Evolutionary conservation across 2,888 invertebrate genomes (phyloP).

Genomic region (Lepidochitona cinerea): DNA sequence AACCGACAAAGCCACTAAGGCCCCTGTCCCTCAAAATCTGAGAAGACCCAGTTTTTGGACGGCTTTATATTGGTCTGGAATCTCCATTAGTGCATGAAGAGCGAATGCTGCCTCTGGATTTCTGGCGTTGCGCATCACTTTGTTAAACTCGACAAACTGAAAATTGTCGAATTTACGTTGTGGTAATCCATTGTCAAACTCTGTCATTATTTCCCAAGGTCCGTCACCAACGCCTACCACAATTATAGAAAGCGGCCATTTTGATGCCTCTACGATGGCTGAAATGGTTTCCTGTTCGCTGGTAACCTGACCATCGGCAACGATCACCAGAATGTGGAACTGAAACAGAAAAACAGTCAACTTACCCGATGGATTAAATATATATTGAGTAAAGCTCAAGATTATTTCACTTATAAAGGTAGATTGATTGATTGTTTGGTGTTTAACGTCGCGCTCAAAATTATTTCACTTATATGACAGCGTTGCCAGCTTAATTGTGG

Average conservation of each 20-base stretch:
- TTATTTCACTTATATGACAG: no score
- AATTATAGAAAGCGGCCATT: slow-evolving; percentile 73
- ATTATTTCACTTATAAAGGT: no score
- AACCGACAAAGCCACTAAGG: no score
- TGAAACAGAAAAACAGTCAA: slow-evolving; percentile 45
- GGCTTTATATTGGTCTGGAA: slow-evolving; percentile 72
- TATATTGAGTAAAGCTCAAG: no score
- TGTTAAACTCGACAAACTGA: slow-evolving; percentile 73
- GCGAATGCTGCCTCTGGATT: slow-evolving; percentile 70
- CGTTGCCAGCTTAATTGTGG: no score
- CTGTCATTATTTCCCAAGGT: slow-evolving; percentile 74
- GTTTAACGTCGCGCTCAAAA: no score
- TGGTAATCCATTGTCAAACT: slow-evolving; percentile 73
- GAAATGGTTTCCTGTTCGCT: slow-evolving; percentile 71
- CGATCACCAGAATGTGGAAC: slow-evolving; percentile 74
- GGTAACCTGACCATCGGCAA: slow-evolving; percentile 74
- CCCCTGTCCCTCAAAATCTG: slow-evolving; percentile 31
- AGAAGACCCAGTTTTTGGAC: slow-evolving; percentile 59
- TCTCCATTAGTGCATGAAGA: slow-evolving; percentile 73
- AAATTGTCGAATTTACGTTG: slow-evolving; percentile 74
- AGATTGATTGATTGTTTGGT: no score
- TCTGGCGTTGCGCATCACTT: slow-evolving; percentile 57
- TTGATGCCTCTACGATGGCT: slow-evolving; percentile 73
- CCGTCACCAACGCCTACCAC: slow-evolving; percentile 74
- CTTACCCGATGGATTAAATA: no score